These are phyloP conservation scores for Noctua fimbriata DNA, from an alignment of 2,888 invertebrate genomes.

Conservation along the genomic window DNA sequence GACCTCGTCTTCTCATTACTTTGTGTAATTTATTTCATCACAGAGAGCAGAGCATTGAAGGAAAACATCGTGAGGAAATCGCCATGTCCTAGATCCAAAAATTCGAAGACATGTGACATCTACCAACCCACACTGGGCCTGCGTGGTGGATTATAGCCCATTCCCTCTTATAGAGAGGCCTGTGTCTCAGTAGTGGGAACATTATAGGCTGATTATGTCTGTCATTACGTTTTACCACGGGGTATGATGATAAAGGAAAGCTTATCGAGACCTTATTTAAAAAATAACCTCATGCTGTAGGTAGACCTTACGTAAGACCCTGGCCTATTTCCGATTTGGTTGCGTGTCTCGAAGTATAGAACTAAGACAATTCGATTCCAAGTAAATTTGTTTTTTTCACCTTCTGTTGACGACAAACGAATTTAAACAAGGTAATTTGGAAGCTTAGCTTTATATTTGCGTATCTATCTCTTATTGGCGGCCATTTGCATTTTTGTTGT, in stretches of 20 bases:
- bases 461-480: slow-evolving; percentile 46
- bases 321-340: slow-evolving; percentile 75
- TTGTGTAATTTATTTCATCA: too few relatives aligned
- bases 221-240: not conserved
- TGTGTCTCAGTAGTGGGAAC: too few relatives aligned
- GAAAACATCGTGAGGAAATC: too few relatives aligned
- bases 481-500: slow-evolving; percentile 47
- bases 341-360: slow-evolving; percentile 73
- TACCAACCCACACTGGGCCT: too few relatives aligned
- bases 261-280: too few relatives aligned
- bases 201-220: too few relatives aligned
- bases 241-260: not conserved
- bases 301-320: slow-evolving; percentile 68
- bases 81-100: too few relatives aligned
- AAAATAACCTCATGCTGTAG: slow-evolving; percentile 62
- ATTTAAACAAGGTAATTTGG: slow-evolving; percentile 60
- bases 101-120: too few relatives aligned
- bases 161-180: too few relatives aligned
- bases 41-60: too few relatives aligned
- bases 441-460: slow-evolving; percentile 47
- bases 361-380: slow-evolving; percentile 73
- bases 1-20: too few relatives aligned
- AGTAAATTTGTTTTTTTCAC: slow-evolving; percentile 70
- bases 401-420: slow-evolving; percentile 62
- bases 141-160: too few relatives aligned